Conservation (phyloP, 1,140 invertebrate species). For the Alviniconcha marisindica region DNA sequence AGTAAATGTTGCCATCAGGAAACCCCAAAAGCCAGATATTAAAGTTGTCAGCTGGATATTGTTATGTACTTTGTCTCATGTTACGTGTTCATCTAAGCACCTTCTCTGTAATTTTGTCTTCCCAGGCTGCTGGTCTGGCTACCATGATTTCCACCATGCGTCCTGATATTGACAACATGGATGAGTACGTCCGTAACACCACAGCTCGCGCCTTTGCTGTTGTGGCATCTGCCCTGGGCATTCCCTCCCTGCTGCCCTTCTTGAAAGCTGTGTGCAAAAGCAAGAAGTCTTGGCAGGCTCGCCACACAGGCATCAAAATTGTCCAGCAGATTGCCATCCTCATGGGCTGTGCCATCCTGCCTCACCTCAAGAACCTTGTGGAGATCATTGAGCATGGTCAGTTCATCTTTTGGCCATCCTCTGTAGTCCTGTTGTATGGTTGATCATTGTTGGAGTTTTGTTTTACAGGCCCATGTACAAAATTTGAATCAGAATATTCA, state of each 20-base stretch:
- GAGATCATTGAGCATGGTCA: constrained; percentile 99
- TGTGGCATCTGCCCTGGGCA: constrained; percentile 98
- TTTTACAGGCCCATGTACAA: too few species aligned
- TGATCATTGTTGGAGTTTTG: too few species aligned
- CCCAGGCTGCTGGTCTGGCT: constrained; percentile 95
- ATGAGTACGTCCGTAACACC: constrained; percentile 99
- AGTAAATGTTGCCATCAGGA: too few species aligned
- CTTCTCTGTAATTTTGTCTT: constrained; percentile 23
- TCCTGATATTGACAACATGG: constrained; percentile 99
- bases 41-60: too few species aligned
- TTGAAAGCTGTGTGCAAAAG: constrained; percentile 99
- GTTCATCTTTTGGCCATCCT: constrained; percentile 12
- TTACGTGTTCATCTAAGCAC: too few species aligned
- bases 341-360: constrained; percentile 99
- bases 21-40: too few species aligned
- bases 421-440: too few species aligned
- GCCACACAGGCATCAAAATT: constrained; percentile 99
- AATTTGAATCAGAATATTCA: too few species aligned
- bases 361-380: constrained; percentile 97
- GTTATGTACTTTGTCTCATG: too few species aligned
- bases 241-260: constrained; percentile 98
- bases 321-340: constrained; percentile 99
- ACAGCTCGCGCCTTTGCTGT: constrained; percentile 99
- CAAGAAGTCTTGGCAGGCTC: constrained; percentile 99
- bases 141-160: constrained; percentile 99